These are phyloP conservation scores for Pheosia tremula DNA, from an alignment of 2,888 invertebrate genomes.

Conservation along the genomic window DNA sequence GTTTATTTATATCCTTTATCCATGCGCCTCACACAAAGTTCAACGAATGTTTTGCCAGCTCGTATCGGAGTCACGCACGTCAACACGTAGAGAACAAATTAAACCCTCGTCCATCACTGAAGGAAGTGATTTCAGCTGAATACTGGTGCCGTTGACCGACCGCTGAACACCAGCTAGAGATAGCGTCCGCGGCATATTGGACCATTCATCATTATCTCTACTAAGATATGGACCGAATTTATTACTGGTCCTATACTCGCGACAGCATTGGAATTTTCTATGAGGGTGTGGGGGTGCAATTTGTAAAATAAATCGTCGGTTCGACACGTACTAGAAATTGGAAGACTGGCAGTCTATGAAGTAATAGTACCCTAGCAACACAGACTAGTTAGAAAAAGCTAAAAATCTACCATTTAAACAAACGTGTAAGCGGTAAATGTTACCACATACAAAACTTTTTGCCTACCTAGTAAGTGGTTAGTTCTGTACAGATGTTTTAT, in stretches of 20 bases:
- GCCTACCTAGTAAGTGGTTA: too few relatives aligned
- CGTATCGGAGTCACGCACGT: constrained; percentile 10
- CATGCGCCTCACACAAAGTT: constrained; percentile 11
- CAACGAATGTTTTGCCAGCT: constrained; percentile 20
- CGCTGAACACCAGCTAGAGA: constrained; percentile 12
- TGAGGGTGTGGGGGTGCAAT: background rate
- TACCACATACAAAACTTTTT: too few relatives aligned
- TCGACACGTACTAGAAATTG: too few relatives aligned
- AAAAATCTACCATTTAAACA: too few relatives aligned
- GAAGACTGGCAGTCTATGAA: too few relatives aligned
- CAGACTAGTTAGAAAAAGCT: too few relatives aligned
- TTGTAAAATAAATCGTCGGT: background rate
- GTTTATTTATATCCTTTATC: background rate
- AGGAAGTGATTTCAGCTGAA: constrained; percentile 14
- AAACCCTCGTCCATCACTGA: constrained; percentile 34
- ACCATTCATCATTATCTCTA: constrained; percentile 8
- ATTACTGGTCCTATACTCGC: background rate
- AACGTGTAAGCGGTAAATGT: too few relatives aligned
- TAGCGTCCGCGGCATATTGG: constrained; percentile 5
- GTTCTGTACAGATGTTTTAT: too few relatives aligned
- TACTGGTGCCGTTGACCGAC: constrained; percentile 27
- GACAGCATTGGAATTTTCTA: constrained; percentile 3
- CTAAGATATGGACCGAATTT: background rate
- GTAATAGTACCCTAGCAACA: too few relatives aligned
- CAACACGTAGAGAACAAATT: constrained; percentile 25